A percentile compares a stretch with the other conserved stretches of the same genome.
Evolutionary conservation across 2,888 invertebrate species (phyloP).

Genomic region (Lithophane socia): DNA sequence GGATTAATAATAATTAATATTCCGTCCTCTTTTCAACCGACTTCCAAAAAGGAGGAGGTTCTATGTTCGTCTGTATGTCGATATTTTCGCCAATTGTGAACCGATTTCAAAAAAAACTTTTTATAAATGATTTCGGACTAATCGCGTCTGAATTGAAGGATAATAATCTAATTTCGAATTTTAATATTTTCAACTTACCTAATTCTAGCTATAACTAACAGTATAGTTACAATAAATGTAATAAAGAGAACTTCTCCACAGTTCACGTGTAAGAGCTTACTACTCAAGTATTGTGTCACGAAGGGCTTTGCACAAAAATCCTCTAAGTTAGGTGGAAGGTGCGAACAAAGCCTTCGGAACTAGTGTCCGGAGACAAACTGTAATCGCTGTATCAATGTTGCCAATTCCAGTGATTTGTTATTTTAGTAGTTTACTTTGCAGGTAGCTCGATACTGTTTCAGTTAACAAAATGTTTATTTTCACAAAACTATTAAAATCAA

Average conservation of each 20-base stretch:
- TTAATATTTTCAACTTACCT: no score
- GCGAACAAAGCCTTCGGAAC: conserved; percentile 50
- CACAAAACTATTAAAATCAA: background rate
- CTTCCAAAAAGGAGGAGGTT: no score
- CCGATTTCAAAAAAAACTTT: no score
- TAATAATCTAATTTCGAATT: background rate
- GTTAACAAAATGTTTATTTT: background rate
- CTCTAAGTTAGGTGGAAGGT: conserved; percentile 44
- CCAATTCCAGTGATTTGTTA: conserved; percentile 21
- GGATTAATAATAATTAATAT: background rate
- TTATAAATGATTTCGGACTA: background rate
- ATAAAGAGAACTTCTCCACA: conserved; percentile 9
- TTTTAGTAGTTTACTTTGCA: background rate
- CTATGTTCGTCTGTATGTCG: no score
- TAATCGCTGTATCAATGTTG: conserved; percentile 47
- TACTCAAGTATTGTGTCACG: conserved; percentile 41
- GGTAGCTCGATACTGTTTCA: background rate
- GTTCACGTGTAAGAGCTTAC: conserved; percentile 36
- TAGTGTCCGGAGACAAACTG: conserved; percentile 47
- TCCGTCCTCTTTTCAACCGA: no score
- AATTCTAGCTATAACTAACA: background rate
- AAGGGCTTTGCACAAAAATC: conserved; percentile 49
- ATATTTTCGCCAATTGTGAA: no score
- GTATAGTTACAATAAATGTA: conserved; percentile 1
- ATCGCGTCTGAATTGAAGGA: no score